Percentiles rank a stretch among this genome's conserved stretches.
phyloP scores from a whole-genome alignment of 2,113 vertebrate genomes.

The Eira barbara region DNA sequence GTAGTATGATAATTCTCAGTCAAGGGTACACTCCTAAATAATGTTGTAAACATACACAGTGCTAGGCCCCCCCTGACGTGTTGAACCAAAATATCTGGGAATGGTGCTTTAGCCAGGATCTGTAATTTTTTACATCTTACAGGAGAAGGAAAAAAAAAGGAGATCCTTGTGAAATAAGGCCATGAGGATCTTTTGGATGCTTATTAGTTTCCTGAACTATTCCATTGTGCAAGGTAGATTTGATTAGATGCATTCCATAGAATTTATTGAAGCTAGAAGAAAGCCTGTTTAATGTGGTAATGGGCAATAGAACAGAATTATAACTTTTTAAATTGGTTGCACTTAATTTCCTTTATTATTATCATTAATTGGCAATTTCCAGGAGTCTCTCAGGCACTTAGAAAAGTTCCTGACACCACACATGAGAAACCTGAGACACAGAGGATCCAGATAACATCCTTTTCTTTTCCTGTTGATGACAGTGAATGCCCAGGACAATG shows the following conservation, averaged over 20 bases:
- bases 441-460: not conserved
- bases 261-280: constrained; percentile 21
- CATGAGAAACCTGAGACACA: not conserved
- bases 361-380: constrained; percentile 43
- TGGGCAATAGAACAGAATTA: constrained; percentile 1
- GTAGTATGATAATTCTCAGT: not conserved
- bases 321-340: constrained; percentile 25
- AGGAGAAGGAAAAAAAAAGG: not conserved
- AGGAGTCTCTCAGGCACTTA: not conserved
- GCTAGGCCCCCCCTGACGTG: not conserved
- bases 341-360: constrained; percentile 49
- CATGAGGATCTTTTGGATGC: not conserved
- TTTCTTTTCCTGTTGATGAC: constrained; percentile 23
- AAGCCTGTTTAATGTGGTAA: not conserved
- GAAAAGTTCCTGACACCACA: not conserved
- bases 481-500: constrained; percentile 96
- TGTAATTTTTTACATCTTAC: not conserved
- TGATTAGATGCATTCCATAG: not conserved
- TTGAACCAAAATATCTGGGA: not conserved
- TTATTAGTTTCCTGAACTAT: not conserved
- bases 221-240: constrained; percentile 4
- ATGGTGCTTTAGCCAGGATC: not conserved
- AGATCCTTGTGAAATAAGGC: not conserved
- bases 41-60: not conserved
- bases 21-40: not conserved